Evolutionary conservation across 2,797 vertebrate genomes (phyloP).

Genomic region (Tachyglossus aculeatus): DNA sequence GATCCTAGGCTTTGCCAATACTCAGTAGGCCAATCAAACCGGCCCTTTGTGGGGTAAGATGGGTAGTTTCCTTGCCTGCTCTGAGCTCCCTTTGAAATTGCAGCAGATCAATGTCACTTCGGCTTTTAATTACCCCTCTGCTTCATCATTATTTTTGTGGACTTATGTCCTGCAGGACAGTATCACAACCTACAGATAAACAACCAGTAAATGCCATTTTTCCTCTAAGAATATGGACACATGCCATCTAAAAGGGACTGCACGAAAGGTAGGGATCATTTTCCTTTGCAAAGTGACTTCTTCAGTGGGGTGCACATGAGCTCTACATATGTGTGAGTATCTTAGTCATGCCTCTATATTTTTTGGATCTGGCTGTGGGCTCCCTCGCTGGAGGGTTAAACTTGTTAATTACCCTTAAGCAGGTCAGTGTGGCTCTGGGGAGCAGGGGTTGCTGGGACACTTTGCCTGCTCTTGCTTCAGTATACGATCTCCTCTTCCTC

Average conservation of each 20-base stretch:
- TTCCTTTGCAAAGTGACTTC: constrained; percentile 61
- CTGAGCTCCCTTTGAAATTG: constrained; percentile 87
- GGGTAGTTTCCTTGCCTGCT: constrained; percentile 78
- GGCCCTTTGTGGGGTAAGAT: constrained; percentile 81
- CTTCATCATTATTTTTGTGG: constrained; percentile 96
- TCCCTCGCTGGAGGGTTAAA: constrained; percentile 27
- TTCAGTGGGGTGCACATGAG: constrained; percentile 24
- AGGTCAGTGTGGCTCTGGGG: not conserved
- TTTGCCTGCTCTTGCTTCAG: too few relatives aligned
- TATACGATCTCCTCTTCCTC: too few relatives aligned
- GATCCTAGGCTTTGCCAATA: constrained; percentile 78
- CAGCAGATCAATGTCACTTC: constrained; percentile 84
- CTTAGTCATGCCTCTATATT: not conserved
- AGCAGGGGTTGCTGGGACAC: too few relatives aligned
- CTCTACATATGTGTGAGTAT: constrained; percentile 20
- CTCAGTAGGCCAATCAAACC: constrained; percentile 94
- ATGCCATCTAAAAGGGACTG: constrained; percentile 48
- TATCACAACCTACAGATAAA: constrained; percentile 69
- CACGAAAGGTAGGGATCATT: constrained; percentile 24
- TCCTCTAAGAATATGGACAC: constrained; percentile 35
- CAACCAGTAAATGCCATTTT: constrained; percentile 69
- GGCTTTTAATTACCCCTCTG: constrained; percentile 91
- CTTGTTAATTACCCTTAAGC: not conserved
- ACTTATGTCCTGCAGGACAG: constrained; percentile 84
- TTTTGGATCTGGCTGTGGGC: constrained; percentile 16